A percentile compares a stretch with the other conserved stretches of the same genome.
These are phyloP conservation scores for Philhelius pedissequus DNA, from an alignment of 2,888 invertebrate genomes.

Conservation along the genomic window DNA sequence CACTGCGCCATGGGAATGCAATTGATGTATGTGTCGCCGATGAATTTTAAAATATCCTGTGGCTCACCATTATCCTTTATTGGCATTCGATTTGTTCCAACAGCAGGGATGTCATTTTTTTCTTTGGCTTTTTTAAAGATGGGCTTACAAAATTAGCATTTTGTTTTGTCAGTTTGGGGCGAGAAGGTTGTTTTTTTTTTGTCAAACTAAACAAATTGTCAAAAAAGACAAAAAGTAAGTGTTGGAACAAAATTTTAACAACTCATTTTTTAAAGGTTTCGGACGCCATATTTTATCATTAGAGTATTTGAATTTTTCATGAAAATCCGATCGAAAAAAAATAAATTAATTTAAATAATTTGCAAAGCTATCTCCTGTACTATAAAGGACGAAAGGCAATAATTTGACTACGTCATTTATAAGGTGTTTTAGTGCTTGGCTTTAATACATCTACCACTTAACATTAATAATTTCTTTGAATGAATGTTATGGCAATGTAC, in stretches of 20 bases:
- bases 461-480: conserved; percentile 25
- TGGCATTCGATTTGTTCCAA: conserved; percentile 50
- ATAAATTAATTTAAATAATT: background rate
- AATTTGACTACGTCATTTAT: conserved; percentile 49
- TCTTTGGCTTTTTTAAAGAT: background rate
- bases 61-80: conserved; percentile 46
- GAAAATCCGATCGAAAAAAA: no score
- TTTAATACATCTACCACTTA: conserved; percentile 38
- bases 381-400: background rate
- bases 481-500: background rate
- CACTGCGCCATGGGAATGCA: conserved; percentile 60
- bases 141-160: conserved; percentile 50
- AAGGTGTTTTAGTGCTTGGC: conserved; percentile 60
- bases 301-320: no score
- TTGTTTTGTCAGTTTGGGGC: background rate
- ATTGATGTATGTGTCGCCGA: conserved; percentile 49
- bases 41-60: conserved; percentile 67
- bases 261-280: no score
- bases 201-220: no score
- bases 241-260: no score
- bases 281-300: no score
- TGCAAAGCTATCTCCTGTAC: background rate
- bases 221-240: no score
- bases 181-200: no score
- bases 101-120: conserved; percentile 6